A percentile compares a stretch with the other conserved stretches of the same genome.
Conservation (phyloP, 2,113 vertebrate species). For the Leiothrix lutea region DNA sequence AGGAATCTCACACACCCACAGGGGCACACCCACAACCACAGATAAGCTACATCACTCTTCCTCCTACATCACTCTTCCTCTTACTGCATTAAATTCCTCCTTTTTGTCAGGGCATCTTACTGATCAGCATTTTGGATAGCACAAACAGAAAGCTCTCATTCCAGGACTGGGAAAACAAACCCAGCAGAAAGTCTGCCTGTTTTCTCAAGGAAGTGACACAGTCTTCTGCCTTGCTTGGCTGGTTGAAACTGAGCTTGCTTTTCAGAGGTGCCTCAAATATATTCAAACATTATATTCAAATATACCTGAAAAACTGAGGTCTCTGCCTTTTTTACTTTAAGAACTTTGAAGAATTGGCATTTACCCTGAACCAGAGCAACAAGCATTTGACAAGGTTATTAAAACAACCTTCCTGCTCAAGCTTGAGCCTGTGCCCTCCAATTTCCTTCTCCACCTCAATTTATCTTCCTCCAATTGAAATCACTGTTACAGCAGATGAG, state of each 20-base stretch:
- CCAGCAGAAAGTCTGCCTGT: not conserved
- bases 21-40: not conserved
- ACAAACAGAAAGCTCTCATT: not conserved
- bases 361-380: not conserved
- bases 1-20: not conserved
- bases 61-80: not conserved
- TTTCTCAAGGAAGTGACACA: not conserved
- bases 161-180: not conserved
- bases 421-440: slow-evolving; percentile 11
- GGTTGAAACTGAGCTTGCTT: not conserved
- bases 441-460: slow-evolving; percentile 50
- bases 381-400: not conserved
- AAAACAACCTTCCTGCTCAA: slow-evolving; percentile 26
- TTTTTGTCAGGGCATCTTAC: not conserved
- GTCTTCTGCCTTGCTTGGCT: not conserved
- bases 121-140: not conserved
- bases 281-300: not conserved
- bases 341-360: not conserved
- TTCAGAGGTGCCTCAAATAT: not conserved
- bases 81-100: not conserved
- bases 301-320: not conserved
- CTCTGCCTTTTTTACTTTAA: not conserved
- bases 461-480: slow-evolving; percentile 61
- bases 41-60: not conserved
- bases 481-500: not conserved